Evolutionary conservation across 2,797 vertebrate species (phyloP).

Genomic region (Peromyscus attwateri): DNA sequence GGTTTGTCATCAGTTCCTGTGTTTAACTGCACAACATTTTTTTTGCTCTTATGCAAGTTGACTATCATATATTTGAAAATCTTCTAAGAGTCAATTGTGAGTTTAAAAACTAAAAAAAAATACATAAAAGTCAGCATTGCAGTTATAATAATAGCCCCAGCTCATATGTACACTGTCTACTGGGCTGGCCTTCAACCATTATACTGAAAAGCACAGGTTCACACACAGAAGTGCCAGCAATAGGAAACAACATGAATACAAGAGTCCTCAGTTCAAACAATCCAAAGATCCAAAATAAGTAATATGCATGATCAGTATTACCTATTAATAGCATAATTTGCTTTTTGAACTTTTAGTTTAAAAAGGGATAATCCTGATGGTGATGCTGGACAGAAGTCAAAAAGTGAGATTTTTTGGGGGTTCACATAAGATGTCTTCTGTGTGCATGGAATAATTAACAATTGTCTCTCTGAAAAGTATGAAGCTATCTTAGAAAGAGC

Average conservation of each 20-base stretch:
- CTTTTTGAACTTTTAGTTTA: background rate
- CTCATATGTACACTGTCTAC: background rate
- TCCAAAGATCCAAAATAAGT: background rate
- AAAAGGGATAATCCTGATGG: background rate
- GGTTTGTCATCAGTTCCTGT: background rate
- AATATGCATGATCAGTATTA: background rate
- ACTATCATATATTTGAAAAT: background rate
- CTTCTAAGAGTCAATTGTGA: background rate
- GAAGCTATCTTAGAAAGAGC: background rate
- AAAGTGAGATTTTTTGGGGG: background rate
- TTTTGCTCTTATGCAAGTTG: background rate
- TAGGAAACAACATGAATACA: background rate
- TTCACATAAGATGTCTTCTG: background rate
- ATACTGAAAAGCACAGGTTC: background rate
- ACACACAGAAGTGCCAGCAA: background rate
- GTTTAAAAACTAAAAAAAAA: background rate
- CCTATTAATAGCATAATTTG: background rate
- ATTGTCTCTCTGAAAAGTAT: background rate
- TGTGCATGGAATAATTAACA: background rate
- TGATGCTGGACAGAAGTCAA: background rate
- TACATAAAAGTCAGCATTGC: background rate
- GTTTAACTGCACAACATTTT: background rate
- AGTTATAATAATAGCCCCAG: too few relatives aligned
- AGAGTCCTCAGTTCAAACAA: background rate
- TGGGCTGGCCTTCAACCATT: background rate